These are phyloP conservation scores for Rhinophrynus dorsalis DNA, from an alignment of 2,797 vertebrate genomes.

Conservation along the genomic window DNA sequence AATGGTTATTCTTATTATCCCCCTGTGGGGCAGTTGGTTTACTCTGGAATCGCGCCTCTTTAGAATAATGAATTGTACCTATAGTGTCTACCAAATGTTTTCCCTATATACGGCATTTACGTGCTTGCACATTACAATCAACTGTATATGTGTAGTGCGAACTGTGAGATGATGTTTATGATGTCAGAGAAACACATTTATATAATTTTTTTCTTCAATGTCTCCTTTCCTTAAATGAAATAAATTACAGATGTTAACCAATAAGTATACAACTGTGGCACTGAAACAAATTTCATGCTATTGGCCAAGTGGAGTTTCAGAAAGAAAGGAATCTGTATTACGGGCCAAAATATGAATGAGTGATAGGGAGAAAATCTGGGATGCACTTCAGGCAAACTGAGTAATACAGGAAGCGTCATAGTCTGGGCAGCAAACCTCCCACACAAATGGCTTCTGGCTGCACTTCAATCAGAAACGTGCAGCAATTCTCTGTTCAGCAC, in stretches of 20 bases:
- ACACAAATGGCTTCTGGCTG: conserved; percentile 39
- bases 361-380: conserved; percentile 45
- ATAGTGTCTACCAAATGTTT: no score
- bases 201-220: conserved; percentile 30
- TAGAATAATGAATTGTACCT: no score
- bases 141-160: conserved; percentile 25
- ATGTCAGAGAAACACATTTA: conserved; percentile 44
- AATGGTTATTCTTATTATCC: no score
- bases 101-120: conserved; percentile 13
- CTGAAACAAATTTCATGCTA: conserved; percentile 43
- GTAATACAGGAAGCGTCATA: conserved; percentile 49
- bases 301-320: conserved; percentile 37
- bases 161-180: conserved; percentile 22
- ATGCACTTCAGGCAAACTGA: conserved; percentile 42
- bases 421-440: conserved; percentile 43
- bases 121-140: conserved; percentile 27
- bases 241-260: conserved; percentile 47
- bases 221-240: conserved; percentile 50
- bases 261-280: conserved; percentile 49
- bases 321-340: conserved; percentile 42
- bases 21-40: no score
- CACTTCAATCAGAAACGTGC: conserved; percentile 33
- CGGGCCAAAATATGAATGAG: conserved; percentile 48
- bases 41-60: no score
- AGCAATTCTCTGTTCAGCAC: conserved; percentile 30